phyloP scores from a whole-genome alignment of 2,797 vertebrate genomes.

The Pseudocheirus occidentalis region DNA sequence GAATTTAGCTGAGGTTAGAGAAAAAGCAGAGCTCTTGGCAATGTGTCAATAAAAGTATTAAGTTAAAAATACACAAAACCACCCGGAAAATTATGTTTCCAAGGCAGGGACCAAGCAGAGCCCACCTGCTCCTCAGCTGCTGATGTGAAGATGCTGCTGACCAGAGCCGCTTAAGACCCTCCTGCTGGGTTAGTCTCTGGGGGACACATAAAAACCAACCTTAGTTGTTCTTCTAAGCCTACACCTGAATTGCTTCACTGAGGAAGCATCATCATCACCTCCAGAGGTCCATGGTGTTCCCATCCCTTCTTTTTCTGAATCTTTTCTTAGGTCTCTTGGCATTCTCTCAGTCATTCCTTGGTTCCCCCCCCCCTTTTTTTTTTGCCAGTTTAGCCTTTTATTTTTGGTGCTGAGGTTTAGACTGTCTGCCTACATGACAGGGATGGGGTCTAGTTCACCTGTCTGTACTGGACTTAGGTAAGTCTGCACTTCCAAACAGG shows the following conservation, averaged over 20 bases:
- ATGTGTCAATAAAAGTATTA: conserved; percentile 27
- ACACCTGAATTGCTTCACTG: neutral
- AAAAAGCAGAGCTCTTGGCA: neutral
- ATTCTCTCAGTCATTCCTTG: neutral
- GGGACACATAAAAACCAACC: neutral
- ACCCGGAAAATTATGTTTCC: conserved; percentile 9
- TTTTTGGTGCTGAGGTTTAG: neutral
- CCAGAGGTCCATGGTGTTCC: neutral
- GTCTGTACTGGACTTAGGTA: neutral
- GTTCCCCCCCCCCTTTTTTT: too few species aligned
- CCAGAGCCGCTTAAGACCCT: neutral
- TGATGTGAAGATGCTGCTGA: too few species aligned
- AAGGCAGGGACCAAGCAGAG: neutral
- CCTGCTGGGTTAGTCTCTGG: neutral
- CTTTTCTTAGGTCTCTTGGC: neutral
- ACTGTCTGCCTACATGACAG: neutral
- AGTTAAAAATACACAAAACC: neutral
- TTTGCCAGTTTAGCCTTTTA: neutral
- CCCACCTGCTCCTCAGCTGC: neutral
- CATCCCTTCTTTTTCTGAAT: neutral
- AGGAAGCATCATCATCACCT: neutral
- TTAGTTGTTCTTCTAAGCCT: neutral
- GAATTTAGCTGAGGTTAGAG: conserved; percentile 18
- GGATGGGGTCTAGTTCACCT: neutral
- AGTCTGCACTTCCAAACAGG: neutral